Evolutionary conservation across 2,888 invertebrate genomes (phyloP).

Genomic region (Diarsia brunnea): DNA sequence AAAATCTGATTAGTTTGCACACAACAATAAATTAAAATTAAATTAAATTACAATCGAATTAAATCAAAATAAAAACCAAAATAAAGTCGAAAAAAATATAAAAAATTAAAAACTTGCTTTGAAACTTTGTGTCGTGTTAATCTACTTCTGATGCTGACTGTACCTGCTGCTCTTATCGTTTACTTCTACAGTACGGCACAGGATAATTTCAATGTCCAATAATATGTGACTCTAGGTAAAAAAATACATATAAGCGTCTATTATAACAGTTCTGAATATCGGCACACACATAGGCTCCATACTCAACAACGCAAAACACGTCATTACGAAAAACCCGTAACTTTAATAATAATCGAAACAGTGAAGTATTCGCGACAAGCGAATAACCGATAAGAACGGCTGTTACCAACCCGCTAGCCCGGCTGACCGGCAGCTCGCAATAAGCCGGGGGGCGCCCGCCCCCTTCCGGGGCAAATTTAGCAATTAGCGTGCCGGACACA

Average conservation of each 20-base stretch:
- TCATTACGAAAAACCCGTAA: conserved; percentile 16
- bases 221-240: not conserved
- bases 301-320: not conserved
- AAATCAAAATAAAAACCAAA: too few species aligned
- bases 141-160: too few species aligned
- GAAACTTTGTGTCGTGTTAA: too few species aligned
- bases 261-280: not conserved
- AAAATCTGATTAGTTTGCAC: too few species aligned
- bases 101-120: too few species aligned
- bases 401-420: conserved; percentile 5
- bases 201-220: not conserved
- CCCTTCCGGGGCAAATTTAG: conserved; percentile 79
- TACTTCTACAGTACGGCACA: not conserved
- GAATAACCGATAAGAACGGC: conserved; percentile 51
- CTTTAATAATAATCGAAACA: conserved; percentile 26
- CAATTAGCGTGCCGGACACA: conserved; percentile 83
- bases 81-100: too few species aligned
- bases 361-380: conserved; percentile 17
- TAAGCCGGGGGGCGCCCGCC: conserved; percentile 59
- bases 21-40: too few species aligned
- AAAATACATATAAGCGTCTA: not conserved
- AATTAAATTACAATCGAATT: too few species aligned
- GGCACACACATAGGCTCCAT: not conserved
- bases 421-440: conserved; percentile 65
- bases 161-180: not conserved